Percentiles rank a stretch among this genome's conserved stretches.
phyloP scores from a whole-genome alignment of 2,888 invertebrate species.

The Clunio marinus region DNA sequence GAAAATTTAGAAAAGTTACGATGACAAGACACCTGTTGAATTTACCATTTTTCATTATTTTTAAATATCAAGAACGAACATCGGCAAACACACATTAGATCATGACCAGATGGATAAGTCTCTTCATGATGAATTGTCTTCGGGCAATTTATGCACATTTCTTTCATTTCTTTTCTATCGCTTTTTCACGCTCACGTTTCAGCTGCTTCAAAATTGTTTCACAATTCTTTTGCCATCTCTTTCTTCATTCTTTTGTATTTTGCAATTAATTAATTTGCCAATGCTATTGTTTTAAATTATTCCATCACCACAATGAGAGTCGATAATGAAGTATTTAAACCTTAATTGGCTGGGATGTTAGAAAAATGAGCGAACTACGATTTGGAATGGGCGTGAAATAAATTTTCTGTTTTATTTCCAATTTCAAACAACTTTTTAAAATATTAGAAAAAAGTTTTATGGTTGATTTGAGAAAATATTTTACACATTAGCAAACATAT shows the following conservation, averaged over 20 bases:
- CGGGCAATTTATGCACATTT: background rate
- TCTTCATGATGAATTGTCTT: constrained; percentile 1
- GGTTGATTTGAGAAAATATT: too few relatives aligned
- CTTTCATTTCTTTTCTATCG: background rate
- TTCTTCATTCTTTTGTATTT: too few relatives aligned
- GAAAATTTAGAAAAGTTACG: background rate
- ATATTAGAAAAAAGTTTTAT: too few relatives aligned
- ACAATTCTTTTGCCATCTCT: background rate
- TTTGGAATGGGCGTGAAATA: too few relatives aligned
- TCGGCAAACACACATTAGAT: constrained; percentile 1
- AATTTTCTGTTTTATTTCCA: too few relatives aligned
- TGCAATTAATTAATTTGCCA: background rate
- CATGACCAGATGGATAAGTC: background rate
- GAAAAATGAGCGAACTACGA: too few relatives aligned
- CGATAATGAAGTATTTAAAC: background rate
- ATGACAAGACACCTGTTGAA: constrained; percentile 1
- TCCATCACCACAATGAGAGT: background rate
- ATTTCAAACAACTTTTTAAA: too few relatives aligned
- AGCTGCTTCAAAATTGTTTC: background rate
- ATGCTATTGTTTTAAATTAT: background rate
- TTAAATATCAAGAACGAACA: too few relatives aligned
- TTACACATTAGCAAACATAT: too few relatives aligned
- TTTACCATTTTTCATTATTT: background rate
- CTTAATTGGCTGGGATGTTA: background rate
- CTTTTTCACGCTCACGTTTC: background rate